A percentile compares a stretch with the other conserved stretches of the same genome.
These are phyloP conservation scores for Acanthurus lineatus DNA, from an alignment of 2,797 vertebrate species.

Conservation along the genomic window DNA sequence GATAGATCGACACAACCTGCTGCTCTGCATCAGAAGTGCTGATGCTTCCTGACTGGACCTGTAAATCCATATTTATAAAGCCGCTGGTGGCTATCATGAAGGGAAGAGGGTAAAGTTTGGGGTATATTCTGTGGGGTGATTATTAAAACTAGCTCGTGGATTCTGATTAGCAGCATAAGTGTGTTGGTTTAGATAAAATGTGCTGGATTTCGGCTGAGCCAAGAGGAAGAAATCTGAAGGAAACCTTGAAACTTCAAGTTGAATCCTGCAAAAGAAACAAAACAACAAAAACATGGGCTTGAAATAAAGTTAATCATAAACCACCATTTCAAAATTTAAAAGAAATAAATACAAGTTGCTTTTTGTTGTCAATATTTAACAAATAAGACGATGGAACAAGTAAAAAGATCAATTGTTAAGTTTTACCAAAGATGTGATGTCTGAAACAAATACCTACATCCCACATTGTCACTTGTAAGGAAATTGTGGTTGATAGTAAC, in stretches of 20 bases:
- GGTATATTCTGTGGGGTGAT: slow-evolving; percentile 1
- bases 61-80: slow-evolving; percentile 52
- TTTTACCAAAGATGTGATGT: too few species aligned
- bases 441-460: too few species aligned
- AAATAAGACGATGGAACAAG: too few species aligned
- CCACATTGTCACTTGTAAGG: too few species aligned
- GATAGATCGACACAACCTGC: slow-evolving; percentile 20
- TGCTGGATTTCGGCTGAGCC: slow-evolving; percentile 9
- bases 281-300: not conserved
- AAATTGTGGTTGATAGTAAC: too few species aligned
- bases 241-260: not conserved
- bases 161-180: not conserved
- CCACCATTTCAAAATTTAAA: too few species aligned
- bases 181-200: not conserved
- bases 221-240: not conserved
- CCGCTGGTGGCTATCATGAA: not conserved
- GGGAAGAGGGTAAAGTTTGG: not conserved
- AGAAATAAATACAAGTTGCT: too few species aligned
- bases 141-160: too few species aligned
- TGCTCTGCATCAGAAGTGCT: slow-evolving; percentile 12
- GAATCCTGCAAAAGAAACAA: slow-evolving; percentile 42
- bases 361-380: too few species aligned
- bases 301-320: not conserved
- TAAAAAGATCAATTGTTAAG: too few species aligned
- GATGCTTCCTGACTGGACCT: slow-evolving; percentile 13